Evolutionary conservation across 2,888 invertebrate genomes (phyloP).

Genomic region (Drosophila ustulata): DNA sequence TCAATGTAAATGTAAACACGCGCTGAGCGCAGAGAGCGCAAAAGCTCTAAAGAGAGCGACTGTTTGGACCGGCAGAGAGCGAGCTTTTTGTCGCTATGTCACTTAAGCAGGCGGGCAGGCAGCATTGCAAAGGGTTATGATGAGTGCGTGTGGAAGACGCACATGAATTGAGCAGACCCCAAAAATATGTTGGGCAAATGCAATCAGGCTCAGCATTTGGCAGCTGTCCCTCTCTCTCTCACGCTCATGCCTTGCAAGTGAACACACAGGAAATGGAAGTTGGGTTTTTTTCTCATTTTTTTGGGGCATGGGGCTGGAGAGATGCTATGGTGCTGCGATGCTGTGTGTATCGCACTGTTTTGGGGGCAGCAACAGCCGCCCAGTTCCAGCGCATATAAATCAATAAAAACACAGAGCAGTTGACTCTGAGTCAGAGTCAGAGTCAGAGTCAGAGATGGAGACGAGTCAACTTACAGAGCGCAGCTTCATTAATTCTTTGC

Average conservation of each 20-base stretch:
- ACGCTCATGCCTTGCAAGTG: slow-evolving; percentile 57
- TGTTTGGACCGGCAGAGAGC: slow-evolving; percentile 29
- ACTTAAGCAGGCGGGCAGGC: slow-evolving; percentile 15
- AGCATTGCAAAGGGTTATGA: slow-evolving; percentile 58
- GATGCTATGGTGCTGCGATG: slow-evolving; percentile 34
- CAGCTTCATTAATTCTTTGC: slow-evolving; percentile 60
- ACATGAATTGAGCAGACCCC: slow-evolving; percentile 64
- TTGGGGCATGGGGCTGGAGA: slow-evolving; percentile 27
- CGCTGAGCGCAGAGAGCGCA: slow-evolving; percentile 38
- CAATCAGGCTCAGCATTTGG: slow-evolving; percentile 37
- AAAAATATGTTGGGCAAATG: slow-evolving; percentile 60
- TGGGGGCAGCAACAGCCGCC: slow-evolving; percentile 74
- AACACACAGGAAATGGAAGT: slow-evolving; percentile 71
- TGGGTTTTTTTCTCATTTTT: slow-evolving; percentile 34
- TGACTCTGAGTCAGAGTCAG: neutral
- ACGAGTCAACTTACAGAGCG: slow-evolving; percentile 33
- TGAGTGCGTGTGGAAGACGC: slow-evolving; percentile 51
- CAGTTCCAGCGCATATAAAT: slow-evolving; percentile 75
- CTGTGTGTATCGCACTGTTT: slow-evolving; percentile 51
- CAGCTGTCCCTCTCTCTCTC: slow-evolving; percentile 11
- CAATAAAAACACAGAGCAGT: slow-evolving; percentile 73
- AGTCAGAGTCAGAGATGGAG: slow-evolving; percentile 1
- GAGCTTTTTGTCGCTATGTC: slow-evolving; percentile 20
- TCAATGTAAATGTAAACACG: slow-evolving; percentile 73
- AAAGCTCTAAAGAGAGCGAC: slow-evolving; percentile 18